Conservation (phyloP, 1,140 invertebrate species). For the Pseudobourletiella spinata region DNA sequence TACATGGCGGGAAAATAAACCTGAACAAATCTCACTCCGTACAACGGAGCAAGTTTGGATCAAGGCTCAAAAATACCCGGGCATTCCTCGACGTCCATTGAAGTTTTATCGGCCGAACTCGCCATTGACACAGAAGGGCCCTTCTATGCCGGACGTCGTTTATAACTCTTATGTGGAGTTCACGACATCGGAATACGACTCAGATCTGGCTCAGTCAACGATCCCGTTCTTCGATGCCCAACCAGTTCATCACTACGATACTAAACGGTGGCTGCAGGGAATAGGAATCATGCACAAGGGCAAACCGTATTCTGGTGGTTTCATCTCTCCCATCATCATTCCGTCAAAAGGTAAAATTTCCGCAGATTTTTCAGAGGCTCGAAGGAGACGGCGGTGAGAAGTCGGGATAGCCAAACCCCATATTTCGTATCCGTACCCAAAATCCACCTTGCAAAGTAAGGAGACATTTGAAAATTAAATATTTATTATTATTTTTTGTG, state of each 20-base stretch:
- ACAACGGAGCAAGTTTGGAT: not conserved
- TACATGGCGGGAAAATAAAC: not conserved
- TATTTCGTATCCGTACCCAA: too few species aligned
- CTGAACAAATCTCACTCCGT: not conserved
- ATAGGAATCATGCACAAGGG: conserved; percentile 2
- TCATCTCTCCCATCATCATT: not conserved
- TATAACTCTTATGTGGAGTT: conserved; percentile 6
- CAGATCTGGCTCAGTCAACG: not conserved
- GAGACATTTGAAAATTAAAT: too few species aligned
- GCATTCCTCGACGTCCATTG: not conserved
- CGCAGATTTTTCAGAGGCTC: not conserved
- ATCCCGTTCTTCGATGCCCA: conserved; percentile 8
- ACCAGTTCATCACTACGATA: conserved; percentile 1
- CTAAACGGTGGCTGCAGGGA: conserved; percentile 1
- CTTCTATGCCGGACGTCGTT: conserved; percentile 5
- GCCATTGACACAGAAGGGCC: not conserved
- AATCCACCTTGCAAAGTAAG: too few species aligned
- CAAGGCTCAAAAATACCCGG: not conserved
- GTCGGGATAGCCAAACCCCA: too few species aligned
- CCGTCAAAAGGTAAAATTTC: conserved; percentile 5
- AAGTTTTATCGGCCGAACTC: not conserved
- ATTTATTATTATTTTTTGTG: too few species aligned
- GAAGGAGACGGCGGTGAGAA: too few species aligned
- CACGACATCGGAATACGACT: not conserved
- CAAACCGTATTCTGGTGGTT: conserved; percentile 1